Evolutionary conservation across 2,888 invertebrate species (phyloP), one percentile per base, ranked within the genome.

Genomic region (Blastobasis lacticolella): DNA sequence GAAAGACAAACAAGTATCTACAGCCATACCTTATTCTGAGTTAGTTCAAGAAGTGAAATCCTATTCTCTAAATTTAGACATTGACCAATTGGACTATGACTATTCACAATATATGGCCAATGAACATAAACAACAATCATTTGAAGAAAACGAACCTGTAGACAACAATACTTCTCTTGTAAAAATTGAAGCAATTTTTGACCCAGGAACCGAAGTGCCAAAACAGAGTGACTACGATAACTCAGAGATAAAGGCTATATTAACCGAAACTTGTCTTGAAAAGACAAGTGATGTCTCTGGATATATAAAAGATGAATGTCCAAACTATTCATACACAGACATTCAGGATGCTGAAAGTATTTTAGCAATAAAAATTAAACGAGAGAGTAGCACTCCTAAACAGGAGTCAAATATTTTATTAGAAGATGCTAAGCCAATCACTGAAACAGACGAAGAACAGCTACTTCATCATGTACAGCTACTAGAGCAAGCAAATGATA

Each of bases 1-100:
- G 40, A 70, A 56, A 57, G 57, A 64, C 23, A 65, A 60, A 54
- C 43, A 44, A 44, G 40, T 44, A 37, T 37, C 47, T 51, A 48
- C 56, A 0, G 60, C 61, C 52, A 72, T 81, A 57, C 79, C 83
- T 5, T 86, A 83, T 52, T 62, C 71, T 57, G 75, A 71, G 54
- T 64, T 88, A 10, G 58, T 73, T 37, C 77, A 82, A 50, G 85
- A 86, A 60, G 57, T 78, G 2, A 87, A 85, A 67, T 64, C 75
- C 1, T 85, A 84, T 60, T 79, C 83, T 1, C 48, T 75, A 7
- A 73, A 76, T 56, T 60, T 82, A 42, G 78, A 86, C 56, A 70
- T 75, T 6, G 62, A 77, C 55, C 66, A 77, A 48, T 59, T 84
- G 54, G 78, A 78, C 57, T 78, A 81, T 56, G 70, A 78, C 50